Evolutionary conservation across 2,888 invertebrate genomes (phyloP), one percentile per base, ranked within the genome.

Genomic region (Ectobius pallidus): DNA sequence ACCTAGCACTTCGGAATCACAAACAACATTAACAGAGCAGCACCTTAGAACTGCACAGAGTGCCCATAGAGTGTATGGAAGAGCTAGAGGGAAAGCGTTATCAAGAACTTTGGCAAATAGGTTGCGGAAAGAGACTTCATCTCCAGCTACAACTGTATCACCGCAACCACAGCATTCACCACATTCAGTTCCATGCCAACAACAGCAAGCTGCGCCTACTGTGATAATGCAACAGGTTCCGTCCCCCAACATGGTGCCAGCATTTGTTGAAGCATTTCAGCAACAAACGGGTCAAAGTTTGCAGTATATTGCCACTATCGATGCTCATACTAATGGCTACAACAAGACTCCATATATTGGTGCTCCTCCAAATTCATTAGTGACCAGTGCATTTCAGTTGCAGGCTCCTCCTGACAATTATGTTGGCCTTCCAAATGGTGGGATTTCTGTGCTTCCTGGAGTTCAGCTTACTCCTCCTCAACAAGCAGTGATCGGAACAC

Each of bases 281-380:
- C 91, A 91, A 78, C 89, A 90, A 77, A 87, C 90, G 71, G 88
- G 88, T 73, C 90, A 90, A 80, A 91, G 90, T 80, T 85, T 93
- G 82, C 93, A 93, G 79, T 93, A 93, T 78, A 90, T 93, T 61
- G 89, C 92, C 11, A 89, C 92, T 0, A 87, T 91, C 74, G 86
- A 88, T 0, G 89, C 90, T 6, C 89, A 89, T 80, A 81, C 81
- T 2, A 82, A 82, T 20, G 46, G 78, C 0, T 76, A 79, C 3
- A 80, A 79, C 71, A 82, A 83, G 30, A 82, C 83, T 0, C 82
- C 82, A 68, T 82, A 79, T 30, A 81, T 82, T 34, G 75, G 79
- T 79, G 6, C 73, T 34, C 44, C 72, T 18, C 46, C 72, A 9
- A 71, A 71, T 39, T 32, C 71, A 11, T n/a, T 83, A 11, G 79